A percentile compares a stretch with the other conserved stretches of the same genome.
These are phyloP conservation scores for Rhea americana DNA, from an alignment of 2,113 vertebrate species.

Conservation along the genomic window DNA sequence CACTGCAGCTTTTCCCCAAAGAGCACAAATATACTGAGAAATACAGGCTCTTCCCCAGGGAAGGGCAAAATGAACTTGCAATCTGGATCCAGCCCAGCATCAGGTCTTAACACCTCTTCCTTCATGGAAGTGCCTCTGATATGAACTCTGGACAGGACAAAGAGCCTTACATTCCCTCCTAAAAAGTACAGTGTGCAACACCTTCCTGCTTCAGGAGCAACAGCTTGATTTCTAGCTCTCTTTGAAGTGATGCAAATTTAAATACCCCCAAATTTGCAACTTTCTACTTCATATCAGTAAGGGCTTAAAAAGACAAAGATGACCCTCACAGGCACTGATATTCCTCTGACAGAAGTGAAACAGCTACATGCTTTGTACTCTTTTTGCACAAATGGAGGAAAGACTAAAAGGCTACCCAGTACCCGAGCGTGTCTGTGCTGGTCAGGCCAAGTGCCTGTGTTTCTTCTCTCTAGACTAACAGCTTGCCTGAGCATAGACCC, in stretches of 20 bases:
- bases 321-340: background rate
- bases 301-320: background rate
- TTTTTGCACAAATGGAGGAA: background rate
- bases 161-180: background rate
- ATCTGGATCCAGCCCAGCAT: background rate
- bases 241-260: background rate
- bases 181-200: background rate
- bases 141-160: background rate
- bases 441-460: background rate
- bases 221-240: background rate
- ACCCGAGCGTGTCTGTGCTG: background rate
- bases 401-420: background rate
- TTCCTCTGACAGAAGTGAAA: background rate
- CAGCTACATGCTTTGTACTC: background rate
- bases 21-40: background rate
- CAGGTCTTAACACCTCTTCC: background rate
- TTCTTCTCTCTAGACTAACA: background rate
- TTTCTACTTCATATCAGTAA: background rate
- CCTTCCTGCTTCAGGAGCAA: background rate
- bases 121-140: background rate
- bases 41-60: background rate
- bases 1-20: background rate
- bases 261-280: background rate
- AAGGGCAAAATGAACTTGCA: background rate
- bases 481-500: background rate